phyloP scores from a whole-genome alignment of 1,140 invertebrate species.

The Bombus difficillimus region DNA sequence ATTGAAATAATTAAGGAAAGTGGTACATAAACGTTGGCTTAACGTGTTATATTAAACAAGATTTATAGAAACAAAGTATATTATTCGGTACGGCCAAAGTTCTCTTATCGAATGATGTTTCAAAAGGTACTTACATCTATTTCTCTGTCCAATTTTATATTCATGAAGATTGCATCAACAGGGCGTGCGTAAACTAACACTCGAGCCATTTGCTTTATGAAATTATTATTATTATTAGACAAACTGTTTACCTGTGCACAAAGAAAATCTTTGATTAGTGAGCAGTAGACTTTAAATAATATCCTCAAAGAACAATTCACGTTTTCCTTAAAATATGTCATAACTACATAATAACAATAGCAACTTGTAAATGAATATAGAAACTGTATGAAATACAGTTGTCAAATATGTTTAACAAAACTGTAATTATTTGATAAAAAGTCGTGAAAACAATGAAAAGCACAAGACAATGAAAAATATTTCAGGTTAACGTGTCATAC shows the following conservation, averaged over 20 bases:
- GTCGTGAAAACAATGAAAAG: neutral
- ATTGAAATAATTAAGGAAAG: neutral
- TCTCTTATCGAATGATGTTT: neutral
- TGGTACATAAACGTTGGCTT: too few relatives aligned
- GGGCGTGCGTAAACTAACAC: conserved; percentile 26
- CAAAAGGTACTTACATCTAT: conserved; percentile 28
- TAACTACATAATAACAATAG: neutral
- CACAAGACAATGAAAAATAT: neutral
- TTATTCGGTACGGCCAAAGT: too few relatives aligned
- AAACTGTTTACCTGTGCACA: neutral
- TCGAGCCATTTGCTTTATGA: conserved; percentile 50
- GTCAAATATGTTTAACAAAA: too few relatives aligned
- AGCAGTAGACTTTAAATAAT: conserved; percentile 9
- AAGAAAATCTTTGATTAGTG: neutral
- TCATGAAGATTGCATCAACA: conserved; percentile 21
- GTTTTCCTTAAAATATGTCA: neutral
- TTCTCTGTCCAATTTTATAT: neutral
- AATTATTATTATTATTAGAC: neutral
- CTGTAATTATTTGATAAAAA: neutral
- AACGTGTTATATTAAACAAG: neutral
- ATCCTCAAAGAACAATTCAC: neutral
- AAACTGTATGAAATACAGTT: neutral
- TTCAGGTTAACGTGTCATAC: neutral
- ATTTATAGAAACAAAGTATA: neutral
- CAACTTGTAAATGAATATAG: neutral